Evolutionary conservation across 2,888 invertebrate genomes (phyloP).

Genomic region (Criorhina ranunculi): DNA sequence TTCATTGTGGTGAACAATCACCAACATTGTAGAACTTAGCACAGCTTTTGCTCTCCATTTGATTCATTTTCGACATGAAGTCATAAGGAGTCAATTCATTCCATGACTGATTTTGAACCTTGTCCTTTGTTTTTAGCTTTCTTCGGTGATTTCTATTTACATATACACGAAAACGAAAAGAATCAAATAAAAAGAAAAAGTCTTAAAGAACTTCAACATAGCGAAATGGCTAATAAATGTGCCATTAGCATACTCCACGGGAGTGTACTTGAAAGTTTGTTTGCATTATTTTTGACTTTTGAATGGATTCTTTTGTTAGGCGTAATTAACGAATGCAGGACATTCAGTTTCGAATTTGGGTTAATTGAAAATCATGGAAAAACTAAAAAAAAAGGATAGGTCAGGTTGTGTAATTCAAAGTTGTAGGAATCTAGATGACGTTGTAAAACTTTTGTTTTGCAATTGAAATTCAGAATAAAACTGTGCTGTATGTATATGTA

Average conservation of each 20-base stretch:
- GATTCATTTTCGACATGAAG: slow-evolving; percentile 2
- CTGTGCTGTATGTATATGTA: too few species aligned
- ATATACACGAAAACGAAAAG: not conserved
- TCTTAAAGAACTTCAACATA: slow-evolving; percentile 14
- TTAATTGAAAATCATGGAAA: slow-evolving; percentile 17
- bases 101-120: not conserved
- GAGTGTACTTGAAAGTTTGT: slow-evolving; percentile 30
- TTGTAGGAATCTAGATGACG: too few species aligned
- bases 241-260: slow-evolving; percentile 21
- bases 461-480: too few species aligned
- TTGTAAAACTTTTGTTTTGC: too few species aligned
- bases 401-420: not conserved
- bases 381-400: not conserved
- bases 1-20: not conserved
- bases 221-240: slow-evolving; percentile 39
- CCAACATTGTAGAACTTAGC: not conserved
- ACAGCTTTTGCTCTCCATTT: not conserved
- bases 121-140: slow-evolving; percentile 12
- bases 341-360: not conserved
- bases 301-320: not conserved
- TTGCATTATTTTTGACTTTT: slow-evolving; percentile 17
- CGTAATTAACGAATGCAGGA: not conserved
- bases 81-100: not conserved
- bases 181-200: not conserved
- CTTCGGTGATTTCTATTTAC: slow-evolving; percentile 1